Evolutionary conservation across 2,113 vertebrate genomes (phyloP), one percentile per base, ranked within the genome.

Genomic region (Neotragus moschatus): DNA sequence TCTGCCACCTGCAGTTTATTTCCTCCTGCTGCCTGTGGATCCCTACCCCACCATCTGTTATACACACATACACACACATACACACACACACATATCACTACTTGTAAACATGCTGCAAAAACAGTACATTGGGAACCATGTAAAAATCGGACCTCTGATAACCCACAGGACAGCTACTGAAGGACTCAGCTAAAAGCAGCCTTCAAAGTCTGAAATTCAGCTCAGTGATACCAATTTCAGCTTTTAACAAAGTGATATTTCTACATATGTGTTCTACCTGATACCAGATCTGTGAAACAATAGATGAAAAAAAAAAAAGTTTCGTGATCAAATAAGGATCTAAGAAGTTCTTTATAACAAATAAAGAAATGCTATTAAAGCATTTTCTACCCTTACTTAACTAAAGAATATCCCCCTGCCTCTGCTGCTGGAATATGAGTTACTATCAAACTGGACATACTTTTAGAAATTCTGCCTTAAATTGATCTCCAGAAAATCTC

Each of bases 381-480:
- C n/a, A 47, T 53, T 70, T 49, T 92, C 21, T 81, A 47, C 33
- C 4, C 30, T n/a, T 63, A 63, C 4, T 63, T 82, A 88, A 53
- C n/a, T 47, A 56, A 81, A 89, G 30, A 47, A 66, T 23, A 25
- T 4, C 0, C 0, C 15, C 7, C 1, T 2, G 3, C 16, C 17
- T 17, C 33, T 36, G 16, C 17, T 0, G 0, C 16, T 36, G 8
- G 58, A 8, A 39, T 82, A 77, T 19, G 28, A 61, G 75, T 80
- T 84, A 84, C n/a, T 63, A 58, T 49, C 7, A 28, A 70, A 39
- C 56, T 26, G 49, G 60, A 77, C 17, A n/a, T 82, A 33, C 39
- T 73, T 88, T 81, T 36, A 6, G 25, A 88, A 91, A 93, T 66
- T 63, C 36, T 88, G 36, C 36, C 47, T 63, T 85, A 82, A 84